phyloP scores from a whole-genome alignment of 2,113 vertebrate species.

The Semnornis frantzii region DNA sequence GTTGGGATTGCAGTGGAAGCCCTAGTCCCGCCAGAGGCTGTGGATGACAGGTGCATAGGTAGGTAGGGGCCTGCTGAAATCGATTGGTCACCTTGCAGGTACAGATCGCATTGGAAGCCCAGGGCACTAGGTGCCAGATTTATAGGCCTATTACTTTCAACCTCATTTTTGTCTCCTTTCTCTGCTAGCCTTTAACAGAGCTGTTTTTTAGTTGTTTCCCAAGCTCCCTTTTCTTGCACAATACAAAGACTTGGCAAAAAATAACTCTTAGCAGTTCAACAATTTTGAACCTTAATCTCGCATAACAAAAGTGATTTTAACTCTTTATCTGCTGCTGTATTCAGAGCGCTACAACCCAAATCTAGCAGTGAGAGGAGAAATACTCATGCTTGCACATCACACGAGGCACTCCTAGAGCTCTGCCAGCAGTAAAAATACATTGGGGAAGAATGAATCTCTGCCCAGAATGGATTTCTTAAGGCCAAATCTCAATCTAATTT shows the following conservation, averaged over 20 bases:
- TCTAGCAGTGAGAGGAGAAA: not conserved
- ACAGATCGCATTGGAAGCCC: not conserved
- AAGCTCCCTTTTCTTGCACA: not conserved
- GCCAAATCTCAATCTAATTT: not conserved
- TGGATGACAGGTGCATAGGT: not conserved
- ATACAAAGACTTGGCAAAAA: not conserved
- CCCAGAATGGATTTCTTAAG: not conserved
- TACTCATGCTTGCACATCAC: not conserved
- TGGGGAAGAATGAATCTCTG: not conserved
- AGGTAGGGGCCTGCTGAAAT: not conserved
- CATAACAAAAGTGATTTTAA: not conserved
- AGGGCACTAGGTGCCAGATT: conserved; percentile 37
- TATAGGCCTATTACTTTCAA: conserved; percentile 47
- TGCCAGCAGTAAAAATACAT: not conserved
- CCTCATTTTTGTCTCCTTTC: conserved; percentile 22
- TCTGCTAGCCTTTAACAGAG: not conserved
- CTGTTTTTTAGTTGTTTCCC: not conserved
- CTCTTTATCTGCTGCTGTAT: not conserved
- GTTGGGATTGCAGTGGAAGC: not conserved
- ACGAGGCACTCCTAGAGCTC: not conserved
- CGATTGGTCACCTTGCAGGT: not conserved
- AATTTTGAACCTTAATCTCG: not conserved
- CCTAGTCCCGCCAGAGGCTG: not conserved
- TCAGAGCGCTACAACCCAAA: not conserved
- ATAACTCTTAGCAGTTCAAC: not conserved